phyloP scores from a whole-genome alignment of 1,140 invertebrate species.

The Lycorma delicatula region DNA sequence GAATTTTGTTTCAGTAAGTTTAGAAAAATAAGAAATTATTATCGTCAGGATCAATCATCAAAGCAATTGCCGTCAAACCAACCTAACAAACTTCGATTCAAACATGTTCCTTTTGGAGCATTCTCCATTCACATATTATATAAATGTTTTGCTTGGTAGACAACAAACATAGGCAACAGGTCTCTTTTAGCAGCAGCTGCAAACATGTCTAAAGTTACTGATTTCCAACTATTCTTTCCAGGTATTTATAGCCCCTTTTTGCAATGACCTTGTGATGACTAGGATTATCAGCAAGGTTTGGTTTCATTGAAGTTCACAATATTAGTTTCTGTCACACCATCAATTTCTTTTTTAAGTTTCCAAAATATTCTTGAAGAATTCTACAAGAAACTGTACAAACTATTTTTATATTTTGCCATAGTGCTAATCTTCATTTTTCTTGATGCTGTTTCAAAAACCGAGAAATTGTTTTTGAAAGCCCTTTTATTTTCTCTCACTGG shows the following conservation, averaged over 20 bases:
- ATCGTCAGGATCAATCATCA: slow-evolving; percentile 13
- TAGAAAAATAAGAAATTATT: slow-evolving; percentile 9
- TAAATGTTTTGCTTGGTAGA: slow-evolving; percentile 36
- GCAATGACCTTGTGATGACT: slow-evolving; percentile 28
- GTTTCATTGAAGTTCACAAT: slow-evolving; percentile 42
- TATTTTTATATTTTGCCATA: background rate
- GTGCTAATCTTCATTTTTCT: background rate
- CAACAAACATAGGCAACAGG: slow-evolving; percentile 33
- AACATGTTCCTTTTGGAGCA: slow-evolving; percentile 25
- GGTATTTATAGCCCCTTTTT: slow-evolving; percentile 17
- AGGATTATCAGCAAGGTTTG: slow-evolving; percentile 35
- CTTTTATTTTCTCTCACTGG: background rate
- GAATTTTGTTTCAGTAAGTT: slow-evolving; percentile 19
- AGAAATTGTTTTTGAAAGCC: background rate
- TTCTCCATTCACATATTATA: slow-evolving; percentile 32
- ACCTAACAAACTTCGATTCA: slow-evolving; percentile 1
- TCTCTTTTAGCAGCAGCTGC: slow-evolving; percentile 17
- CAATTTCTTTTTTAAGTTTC: slow-evolving; percentile 17
- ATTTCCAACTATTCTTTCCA: slow-evolving; percentile 19
- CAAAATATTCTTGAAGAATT: background rate
- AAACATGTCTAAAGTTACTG: slow-evolving; percentile 21
- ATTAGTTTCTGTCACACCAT: slow-evolving; percentile 30
- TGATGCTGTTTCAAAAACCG: background rate
- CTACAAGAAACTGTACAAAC: background rate
- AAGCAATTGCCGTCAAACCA: slow-evolving; percentile 10